Base-by-base conservation (phyloP, 2,113 vertebrate genomes). In the Hepsetus odoe region DNA sequence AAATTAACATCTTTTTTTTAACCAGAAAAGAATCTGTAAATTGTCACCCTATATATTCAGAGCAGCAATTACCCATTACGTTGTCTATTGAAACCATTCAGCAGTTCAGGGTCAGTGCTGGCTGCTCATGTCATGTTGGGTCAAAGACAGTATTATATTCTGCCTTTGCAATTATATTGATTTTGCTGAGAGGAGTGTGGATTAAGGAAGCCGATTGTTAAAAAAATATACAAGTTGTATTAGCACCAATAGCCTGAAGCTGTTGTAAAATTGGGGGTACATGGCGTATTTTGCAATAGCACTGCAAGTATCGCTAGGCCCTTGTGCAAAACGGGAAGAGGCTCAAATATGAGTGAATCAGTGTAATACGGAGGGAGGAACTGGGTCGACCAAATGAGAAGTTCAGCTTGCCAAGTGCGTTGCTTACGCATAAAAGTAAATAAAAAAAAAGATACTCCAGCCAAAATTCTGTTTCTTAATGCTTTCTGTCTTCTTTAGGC, bases 361-460 rank as follows among this genome's bases (percentile, higher is more conserved):
- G n/a, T 72, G 28, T 71, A 71, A 51, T 62, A 46, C 58, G 56
- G 55, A 76, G n/a, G n/a, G 22, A 30, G 58, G 49, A 77, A 72
- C 80, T 81, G 28, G 80, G 80, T 65, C 80, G 53, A 28, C 61
- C 46, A 28, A 72, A 72, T 35, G 49, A 77, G 51, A 58, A 33
- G 16, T 35, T 59, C 74, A n/a, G 51, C 40, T 26, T 58, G 68
- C 38, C 68, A 72, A 65, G 51, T 16, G 9, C 22, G 26, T 8
- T 61, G 58, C 22, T 26, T 77, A 49, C 18, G 22, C 74, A 72
- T 66, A 28, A 73, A 22, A 44, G 40, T 51, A 12, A 18, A 49
- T 13, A 40, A 4, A 69, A 16, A 33, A 49, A 61, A 59, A 44
- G 13, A 26, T 75, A 12, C 59, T n/a, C n/a, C n/a, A 75, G 53